Base-by-base conservation (phyloP, 1,140 invertebrate species). In the Homarus americanus region DNA sequence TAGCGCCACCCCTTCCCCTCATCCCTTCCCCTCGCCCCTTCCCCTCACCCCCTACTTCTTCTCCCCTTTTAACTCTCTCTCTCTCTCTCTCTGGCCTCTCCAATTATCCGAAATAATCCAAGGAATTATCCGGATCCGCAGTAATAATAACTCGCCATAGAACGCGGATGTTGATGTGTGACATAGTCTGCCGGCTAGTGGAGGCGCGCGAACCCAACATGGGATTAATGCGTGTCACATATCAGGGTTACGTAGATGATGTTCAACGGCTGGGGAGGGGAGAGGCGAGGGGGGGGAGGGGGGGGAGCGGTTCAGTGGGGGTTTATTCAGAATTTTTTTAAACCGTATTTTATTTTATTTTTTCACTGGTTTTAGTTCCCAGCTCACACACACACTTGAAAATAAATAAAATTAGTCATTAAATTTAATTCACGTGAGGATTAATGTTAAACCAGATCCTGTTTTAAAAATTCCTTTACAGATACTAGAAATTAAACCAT, bases 201-300 rank as follows among this genome's bases (percentile, higher is more conserved):
- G 24, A 38, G 12, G 1, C 83, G 69, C 17, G 24, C 34, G 69
- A 72, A 69, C 38, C 44, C 84, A 87, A 58, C 28, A 73, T 49
- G 20, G 85, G 80, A 87, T 87, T 87, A 87, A 80, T 78, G 85
- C 73, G 76, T 87, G 85, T 87, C 85, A 78, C 76, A 80, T 80
- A 87, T 80, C 76, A 58, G 75, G 76, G 85, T 87, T 87, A 63
- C 53, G 85, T 40, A 87, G 85, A 87, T 87, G 85, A 87, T 79
- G 80, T 66, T 80, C 36, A 44, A 53, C 34, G 53, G 40, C 9
- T 10, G 44, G 80, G 28, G 58, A 41, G 66, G 36, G 40, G 40
- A 12, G 41, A 69, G 40, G n/a, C 12, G 32, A 76, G 49, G 24
- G 84, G 76, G 28, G 49, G 38, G 20, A 3, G 17, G n/a, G 24